Base-by-base conservation (phyloP, 1,140 invertebrate genomes). In the Pachyrhynchus sulphureomaculatus region DNA sequence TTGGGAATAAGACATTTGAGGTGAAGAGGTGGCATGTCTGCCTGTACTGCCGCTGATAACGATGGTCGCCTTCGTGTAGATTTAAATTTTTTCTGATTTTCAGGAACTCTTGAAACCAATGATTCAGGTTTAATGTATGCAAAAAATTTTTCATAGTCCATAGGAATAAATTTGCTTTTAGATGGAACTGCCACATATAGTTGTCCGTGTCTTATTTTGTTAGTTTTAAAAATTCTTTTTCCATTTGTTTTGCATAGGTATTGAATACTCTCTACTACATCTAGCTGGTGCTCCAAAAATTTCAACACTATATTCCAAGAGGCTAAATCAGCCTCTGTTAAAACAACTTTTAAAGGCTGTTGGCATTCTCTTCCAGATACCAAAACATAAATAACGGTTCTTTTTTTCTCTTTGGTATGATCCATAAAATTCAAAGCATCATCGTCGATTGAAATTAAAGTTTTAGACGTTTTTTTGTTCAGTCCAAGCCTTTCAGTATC, bases 101-200 rank as follows among this genome's bases (percentile, higher is more conserved):
- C n/a, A n/a, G n/a, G n/a, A n/a, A n/a, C n/a, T n/a, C n/a, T n/a
- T n/a, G n/a, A n/a, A n/a, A n/a, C n/a, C n/a, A n/a, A n/a, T n/a
- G n/a, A n/a, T n/a, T n/a, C n/a, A n/a, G n/a, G n/a, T n/a, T n/a
- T n/a, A n/a, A n/a, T n/a, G n/a, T n/a, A n/a, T n/a, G 8, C 2
- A 44, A 41, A 55, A 17, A 55, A 20, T 3, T 15, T 24, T 12
- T 5, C 5, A 45, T 55, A 55, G n/a, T 45, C 53, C 23, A 41
- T 9, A 20, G 24, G 4, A 9, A 55, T 47, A 17, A 61, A 61
- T 12, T n/a, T 21, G 15, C 21, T n/a, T 8, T n/a, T 29, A 24
- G 20, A 53, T 4, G 58, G 48, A 33, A 61, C 39, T 3, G 58
- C 58, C 12, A 61, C 33, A 26, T 61, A 61, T 6, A 32, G 33